phyloP scores from a whole-genome alignment of 2,888 invertebrate species.

The Oligia fasciuncula region DNA sequence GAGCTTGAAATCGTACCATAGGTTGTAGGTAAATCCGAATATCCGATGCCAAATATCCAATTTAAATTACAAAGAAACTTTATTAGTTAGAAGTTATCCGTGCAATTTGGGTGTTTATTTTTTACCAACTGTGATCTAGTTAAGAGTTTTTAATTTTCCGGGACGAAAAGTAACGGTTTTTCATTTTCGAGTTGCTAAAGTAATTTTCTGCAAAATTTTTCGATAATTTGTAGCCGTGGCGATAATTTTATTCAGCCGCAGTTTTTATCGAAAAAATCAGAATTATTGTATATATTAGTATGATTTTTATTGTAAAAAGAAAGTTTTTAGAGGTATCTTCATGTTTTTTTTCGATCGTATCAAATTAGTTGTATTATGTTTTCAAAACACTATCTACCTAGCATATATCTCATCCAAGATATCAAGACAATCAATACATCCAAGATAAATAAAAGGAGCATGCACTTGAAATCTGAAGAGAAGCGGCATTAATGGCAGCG shows the following conservation, averaged over 20 bases:
- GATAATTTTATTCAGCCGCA: no score
- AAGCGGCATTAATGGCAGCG: background rate
- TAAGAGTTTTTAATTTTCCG: constrained; percentile 35
- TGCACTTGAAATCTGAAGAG: background rate
- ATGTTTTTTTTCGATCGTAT: no score
- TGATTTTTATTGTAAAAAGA: no score
- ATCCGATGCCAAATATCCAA: background rate
- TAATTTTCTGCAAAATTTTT: background rate
- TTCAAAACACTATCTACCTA: no score
- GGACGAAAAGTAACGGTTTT: constrained; percentile 11
- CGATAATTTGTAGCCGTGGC: background rate
- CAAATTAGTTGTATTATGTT: no score
- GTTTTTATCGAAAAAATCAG: background rate
- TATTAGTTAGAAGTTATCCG: constrained; percentile 7
- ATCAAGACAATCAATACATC: background rate
- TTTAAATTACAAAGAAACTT: constrained; percentile 8
- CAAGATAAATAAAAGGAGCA: background rate
- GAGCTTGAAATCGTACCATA: background rate
- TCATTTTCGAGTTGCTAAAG: background rate
- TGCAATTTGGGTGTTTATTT: constrained; percentile 17
- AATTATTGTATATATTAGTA: no score
- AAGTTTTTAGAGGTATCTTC: no score
- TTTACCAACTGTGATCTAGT: background rate
- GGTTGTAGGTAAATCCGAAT: background rate
- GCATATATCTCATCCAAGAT: background rate